These are phyloP conservation scores for Carterocephalus palaemon DNA, from an alignment of 2,888 invertebrate species.

Conservation along the genomic window DNA sequence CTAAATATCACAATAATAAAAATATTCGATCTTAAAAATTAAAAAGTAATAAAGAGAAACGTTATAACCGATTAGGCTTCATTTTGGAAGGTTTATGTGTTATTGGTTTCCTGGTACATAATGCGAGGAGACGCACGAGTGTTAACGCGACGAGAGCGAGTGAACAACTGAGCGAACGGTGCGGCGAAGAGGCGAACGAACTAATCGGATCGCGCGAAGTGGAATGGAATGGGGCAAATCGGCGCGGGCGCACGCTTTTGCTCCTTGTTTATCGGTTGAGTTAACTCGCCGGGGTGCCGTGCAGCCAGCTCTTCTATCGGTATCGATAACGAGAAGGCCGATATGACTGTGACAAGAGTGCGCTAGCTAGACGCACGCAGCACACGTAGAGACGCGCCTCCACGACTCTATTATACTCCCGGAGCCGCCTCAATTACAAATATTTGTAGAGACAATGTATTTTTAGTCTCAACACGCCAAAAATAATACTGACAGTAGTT, in stretches of 20 bases:
- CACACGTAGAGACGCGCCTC: constrained; percentile 39
- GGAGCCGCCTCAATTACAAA: constrained; percentile 39
- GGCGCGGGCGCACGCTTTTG: constrained; percentile 77
- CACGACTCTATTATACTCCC: constrained; percentile 34
- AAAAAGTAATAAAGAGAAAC: constrained; percentile 66
- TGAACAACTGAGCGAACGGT: constrained; percentile 73
- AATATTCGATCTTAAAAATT: constrained; percentile 74
- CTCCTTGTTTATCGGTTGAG: constrained; percentile 68
- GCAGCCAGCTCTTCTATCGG: constrained; percentile 68
- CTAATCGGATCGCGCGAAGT: constrained; percentile 57
- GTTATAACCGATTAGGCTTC: constrained; percentile 78
- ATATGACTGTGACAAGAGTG: too few species aligned
- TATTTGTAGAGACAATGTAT: constrained; percentile 66
- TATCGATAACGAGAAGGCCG: constrained; percentile 70
- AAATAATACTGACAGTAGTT: constrained; percentile 66
- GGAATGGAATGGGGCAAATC: constrained; percentile 66
- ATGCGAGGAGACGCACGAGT: constrained; percentile 63
- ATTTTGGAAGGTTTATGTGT: constrained; percentile 77
- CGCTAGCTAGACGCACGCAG: constrained; percentile 38
- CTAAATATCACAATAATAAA: constrained; percentile 77
- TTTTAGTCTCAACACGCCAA: constrained; percentile 59
- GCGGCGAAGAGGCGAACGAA: constrained; percentile 55
- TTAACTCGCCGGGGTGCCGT: constrained; percentile 38
- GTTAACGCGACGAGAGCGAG: constrained; percentile 64
- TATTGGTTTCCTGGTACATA: constrained; percentile 74